These are phyloP conservation scores for Elysia crispata DNA, from an alignment of 2,888 invertebrate genomes.

Conservation along the genomic window DNA sequence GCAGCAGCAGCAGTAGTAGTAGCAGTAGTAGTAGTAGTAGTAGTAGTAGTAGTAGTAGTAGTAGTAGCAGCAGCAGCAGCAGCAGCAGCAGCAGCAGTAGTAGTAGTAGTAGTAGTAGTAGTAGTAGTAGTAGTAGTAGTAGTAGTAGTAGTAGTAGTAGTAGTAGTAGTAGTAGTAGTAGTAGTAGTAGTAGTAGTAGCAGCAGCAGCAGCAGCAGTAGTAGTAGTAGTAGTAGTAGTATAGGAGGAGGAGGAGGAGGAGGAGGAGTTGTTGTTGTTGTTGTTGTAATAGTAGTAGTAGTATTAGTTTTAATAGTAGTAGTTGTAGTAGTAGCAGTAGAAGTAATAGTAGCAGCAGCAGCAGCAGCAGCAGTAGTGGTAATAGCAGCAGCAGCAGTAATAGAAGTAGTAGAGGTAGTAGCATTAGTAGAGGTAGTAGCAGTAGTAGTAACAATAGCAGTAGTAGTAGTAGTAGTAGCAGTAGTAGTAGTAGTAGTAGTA, in stretches of 20 bases:
- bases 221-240: too few relatives aligned
- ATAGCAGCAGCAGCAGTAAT: slow-evolving; percentile 10
- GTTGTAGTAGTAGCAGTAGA: too few relatives aligned
- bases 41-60: slow-evolving; percentile 9
- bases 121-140: slow-evolving; percentile 34
- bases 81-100: too few relatives aligned
- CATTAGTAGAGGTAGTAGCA: too few relatives aligned
- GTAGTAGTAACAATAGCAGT: slow-evolving; percentile 13
- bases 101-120: slow-evolving; percentile 37
- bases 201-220: slow-evolving; percentile 7
- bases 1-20: neutral
- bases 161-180: slow-evolving; percentile 34
- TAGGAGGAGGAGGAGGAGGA: too few relatives aligned
- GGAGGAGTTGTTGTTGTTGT: too few relatives aligned
- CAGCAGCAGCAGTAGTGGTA: slow-evolving; percentile 14
- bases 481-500: slow-evolving; percentile 29
- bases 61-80: too few relatives aligned
- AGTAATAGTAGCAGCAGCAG: too few relatives aligned
- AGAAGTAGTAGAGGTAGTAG: too few relatives aligned
- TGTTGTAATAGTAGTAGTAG: too few relatives aligned
- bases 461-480: slow-evolving; percentile 21
- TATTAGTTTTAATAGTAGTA: too few relatives aligned
- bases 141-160: slow-evolving; percentile 37
- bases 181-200: slow-evolving; percentile 24
- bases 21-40: neutral